A percentile compares a stretch with the other conserved stretches of the same genome.
Conservation (phyloP, 2,888 invertebrate species). For the Eupithecia abbreviata region DNA sequence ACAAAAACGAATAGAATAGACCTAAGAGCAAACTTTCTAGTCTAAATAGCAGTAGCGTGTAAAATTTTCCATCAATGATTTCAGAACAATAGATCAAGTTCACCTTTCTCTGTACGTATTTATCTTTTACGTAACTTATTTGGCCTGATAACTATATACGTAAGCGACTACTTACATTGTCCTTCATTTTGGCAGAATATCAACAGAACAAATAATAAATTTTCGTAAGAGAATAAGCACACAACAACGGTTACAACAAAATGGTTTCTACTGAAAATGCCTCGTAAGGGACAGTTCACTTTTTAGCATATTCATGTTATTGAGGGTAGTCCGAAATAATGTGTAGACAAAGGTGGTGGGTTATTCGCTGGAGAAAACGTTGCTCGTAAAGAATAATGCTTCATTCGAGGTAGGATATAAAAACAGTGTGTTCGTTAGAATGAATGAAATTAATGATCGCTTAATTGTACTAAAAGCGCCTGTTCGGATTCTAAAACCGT, state of each 20-base stretch:
- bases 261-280: not conserved
- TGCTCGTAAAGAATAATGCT: not conserved
- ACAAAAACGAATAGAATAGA: not conserved
- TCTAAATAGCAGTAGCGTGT: not conserved
- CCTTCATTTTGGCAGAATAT: conserved; percentile 37
- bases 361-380: not conserved
- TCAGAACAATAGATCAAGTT: not conserved
- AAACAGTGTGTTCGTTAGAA: too few relatives aligned
- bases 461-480: too few relatives aligned
- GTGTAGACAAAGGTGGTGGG: not conserved
- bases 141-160: conserved; percentile 5
- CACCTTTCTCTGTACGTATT: not conserved
- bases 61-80: not conserved
- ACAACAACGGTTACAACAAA: not conserved
- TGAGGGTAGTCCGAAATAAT: conserved; percentile 3
- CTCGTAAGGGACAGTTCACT: not conserved
- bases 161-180: conserved; percentile 19
- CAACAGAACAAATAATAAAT: conserved; percentile 21
- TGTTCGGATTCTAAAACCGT: too few relatives aligned
- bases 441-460: too few relatives aligned
- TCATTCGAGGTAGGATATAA: too few relatives aligned
- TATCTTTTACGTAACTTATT: conserved; percentile 27
- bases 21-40: not conserved
- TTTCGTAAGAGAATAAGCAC: not conserved
- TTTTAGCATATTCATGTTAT: not conserved